phyloP scores from a whole-genome alignment of 2,888 invertebrate genomes.

The Arenicola marina region DNA sequence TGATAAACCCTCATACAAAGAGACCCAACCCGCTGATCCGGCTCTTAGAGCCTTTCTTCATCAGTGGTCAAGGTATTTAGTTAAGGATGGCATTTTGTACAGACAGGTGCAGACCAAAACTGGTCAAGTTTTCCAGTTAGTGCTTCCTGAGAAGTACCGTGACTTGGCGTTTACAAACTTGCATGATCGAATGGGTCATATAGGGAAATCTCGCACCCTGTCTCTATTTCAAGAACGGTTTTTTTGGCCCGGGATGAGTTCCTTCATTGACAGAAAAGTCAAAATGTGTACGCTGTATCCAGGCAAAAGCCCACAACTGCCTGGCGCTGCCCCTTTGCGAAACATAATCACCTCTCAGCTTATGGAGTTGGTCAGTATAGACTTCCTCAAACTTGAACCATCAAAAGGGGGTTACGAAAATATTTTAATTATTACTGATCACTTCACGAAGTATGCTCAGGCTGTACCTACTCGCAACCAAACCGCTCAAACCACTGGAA shows the following conservation, averaged over 20 bases:
- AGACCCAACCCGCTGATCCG: no score
- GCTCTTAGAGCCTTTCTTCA: no score
- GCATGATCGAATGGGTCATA: neutral
- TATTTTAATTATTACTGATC: neutral
- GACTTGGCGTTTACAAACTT: neutral
- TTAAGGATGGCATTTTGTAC: no score
- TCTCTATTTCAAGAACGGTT: neutral
- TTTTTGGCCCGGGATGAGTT: neutral
- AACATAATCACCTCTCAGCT: neutral
- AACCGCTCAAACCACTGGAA: neutral
- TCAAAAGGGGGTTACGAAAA: constrained; percentile 1
- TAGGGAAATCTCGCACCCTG: neutral
- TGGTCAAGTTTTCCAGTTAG: neutral
- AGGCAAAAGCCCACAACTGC: no score
- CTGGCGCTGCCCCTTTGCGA: neutral
- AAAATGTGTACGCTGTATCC: no score
- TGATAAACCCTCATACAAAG: no score
- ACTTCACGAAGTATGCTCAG: neutral
- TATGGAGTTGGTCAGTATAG: neutral
- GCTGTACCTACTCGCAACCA: neutral
- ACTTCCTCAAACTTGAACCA: neutral
- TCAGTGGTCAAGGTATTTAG: no score
- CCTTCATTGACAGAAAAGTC: neutral
- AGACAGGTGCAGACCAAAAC: no score
- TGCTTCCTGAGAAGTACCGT: neutral